Conservation (phyloP, 2,888 invertebrate species). For the Orthosia gothica region DNA sequence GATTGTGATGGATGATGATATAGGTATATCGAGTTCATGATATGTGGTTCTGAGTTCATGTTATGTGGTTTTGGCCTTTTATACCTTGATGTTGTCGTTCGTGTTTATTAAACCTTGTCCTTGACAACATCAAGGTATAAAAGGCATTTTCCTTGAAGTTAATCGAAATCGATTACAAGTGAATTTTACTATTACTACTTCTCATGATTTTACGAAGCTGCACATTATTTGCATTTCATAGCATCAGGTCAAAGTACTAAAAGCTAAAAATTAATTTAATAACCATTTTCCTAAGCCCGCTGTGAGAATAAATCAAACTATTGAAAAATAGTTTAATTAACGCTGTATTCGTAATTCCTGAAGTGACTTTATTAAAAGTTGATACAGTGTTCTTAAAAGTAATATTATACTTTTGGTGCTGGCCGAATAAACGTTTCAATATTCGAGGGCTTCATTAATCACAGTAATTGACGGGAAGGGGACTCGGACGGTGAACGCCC, state of each 20-base stretch:
- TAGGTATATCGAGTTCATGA: neutral
- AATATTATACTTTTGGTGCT: conserved; percentile 87
- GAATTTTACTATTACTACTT: neutral
- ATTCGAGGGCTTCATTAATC: conserved; percentile 90
- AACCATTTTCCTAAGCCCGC: conserved; percentile 4
- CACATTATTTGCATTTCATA: neutral
- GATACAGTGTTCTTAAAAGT: conserved; percentile 81
- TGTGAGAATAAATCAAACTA: conserved; percentile 25
- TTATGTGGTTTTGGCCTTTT: neutral
- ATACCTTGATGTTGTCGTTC: neutral
- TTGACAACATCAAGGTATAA: too few relatives aligned
- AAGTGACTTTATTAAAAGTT: conserved; percentile 85
- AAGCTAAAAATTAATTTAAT: conserved; percentile 9
- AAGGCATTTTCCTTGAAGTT: neutral
- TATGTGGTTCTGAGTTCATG: neutral
- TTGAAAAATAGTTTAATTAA: conserved; percentile 48
- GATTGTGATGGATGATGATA: conserved; percentile 26
- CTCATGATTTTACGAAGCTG: neutral
- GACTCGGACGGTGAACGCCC: conserved; percentile 80
- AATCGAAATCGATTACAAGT: neutral
- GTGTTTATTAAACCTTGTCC: neutral
- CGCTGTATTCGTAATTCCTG: conserved; percentile 50
- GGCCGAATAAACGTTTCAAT: conserved; percentile 90
- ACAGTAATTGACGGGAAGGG: conserved; percentile 90
- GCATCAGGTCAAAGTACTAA: neutral